phyloP scores from a whole-genome alignment of 1,140 invertebrate species.

The Parapsyche elsis region DNA sequence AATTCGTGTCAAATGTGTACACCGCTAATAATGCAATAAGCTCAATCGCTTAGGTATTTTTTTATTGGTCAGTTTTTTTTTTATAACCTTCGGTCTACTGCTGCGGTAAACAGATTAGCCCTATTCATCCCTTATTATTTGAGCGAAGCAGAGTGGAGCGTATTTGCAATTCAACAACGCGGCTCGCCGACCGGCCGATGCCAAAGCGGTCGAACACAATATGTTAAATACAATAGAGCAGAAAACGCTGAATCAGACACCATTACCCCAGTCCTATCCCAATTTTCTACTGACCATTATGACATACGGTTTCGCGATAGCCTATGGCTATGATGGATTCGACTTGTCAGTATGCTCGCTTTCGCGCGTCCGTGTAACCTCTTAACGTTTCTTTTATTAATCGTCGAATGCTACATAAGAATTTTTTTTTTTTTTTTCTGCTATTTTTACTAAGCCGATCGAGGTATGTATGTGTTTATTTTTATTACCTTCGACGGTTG shows the following conservation, averaged over 20 bases:
- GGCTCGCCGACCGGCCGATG: not conserved
- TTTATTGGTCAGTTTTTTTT: not conserved
- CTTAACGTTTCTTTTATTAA: constrained; percentile 7
- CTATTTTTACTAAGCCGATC: not conserved
- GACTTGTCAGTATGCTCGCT: not conserved
- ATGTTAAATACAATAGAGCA: constrained; percentile 27
- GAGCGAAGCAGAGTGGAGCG: not conserved
- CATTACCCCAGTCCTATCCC: constrained; percentile 25
- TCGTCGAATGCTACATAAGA: not conserved
- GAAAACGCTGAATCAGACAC: constrained; percentile 32
- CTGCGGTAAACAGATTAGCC: constrained; percentile 23
- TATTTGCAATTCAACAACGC: constrained; percentile 24
- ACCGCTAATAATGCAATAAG: not conserved
- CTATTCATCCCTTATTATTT: constrained; percentile 32
- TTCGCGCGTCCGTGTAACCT: not conserved
- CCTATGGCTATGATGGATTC: constrained; percentile 18
- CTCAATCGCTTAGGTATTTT: not conserved
- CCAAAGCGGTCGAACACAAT: constrained; percentile 1
- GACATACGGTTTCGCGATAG: constrained; percentile 26
- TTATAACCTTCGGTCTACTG: not conserved
- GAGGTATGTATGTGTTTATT: too few relatives aligned
- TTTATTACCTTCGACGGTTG: constrained; percentile 18
- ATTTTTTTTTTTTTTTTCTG: not conserved
- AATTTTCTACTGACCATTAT: constrained; percentile 43
- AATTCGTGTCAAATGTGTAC: constrained; percentile 36